phyloP scores from a whole-genome alignment of 2,888 invertebrate genomes.

The Emesis furor region DNA sequence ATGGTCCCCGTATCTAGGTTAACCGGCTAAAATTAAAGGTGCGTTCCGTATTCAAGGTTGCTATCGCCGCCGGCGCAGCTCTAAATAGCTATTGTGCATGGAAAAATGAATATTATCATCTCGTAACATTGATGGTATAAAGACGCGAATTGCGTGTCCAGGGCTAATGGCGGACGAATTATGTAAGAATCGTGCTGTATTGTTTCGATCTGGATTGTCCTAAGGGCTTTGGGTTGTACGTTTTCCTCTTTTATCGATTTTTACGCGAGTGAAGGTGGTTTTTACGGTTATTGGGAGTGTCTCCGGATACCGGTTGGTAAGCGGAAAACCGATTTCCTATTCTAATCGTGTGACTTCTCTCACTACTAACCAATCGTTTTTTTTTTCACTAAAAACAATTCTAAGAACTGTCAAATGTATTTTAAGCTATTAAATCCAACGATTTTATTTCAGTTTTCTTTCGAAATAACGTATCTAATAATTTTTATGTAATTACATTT shows the following conservation, averaged over 20 bases:
- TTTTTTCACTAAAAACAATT: no score
- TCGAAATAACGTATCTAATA: neutral
- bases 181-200: conserved; percentile 89
- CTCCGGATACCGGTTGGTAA: conserved; percentile 84
- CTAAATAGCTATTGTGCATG: conserved; percentile 88
- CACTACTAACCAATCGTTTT: neutral
- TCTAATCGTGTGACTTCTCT: conserved; percentile 19
- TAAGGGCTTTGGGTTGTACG: conserved; percentile 51
- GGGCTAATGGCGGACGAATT: conserved; percentile 87
- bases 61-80: conserved; percentile 88
- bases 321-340: conserved; percentile 74
- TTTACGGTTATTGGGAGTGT: conserved; percentile 77
- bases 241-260: conserved; percentile 67
- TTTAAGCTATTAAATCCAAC: neutral
- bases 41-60: conserved; percentile 91
- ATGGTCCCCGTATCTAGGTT: conserved; percentile 90
- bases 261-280: conserved; percentile 74
- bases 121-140: conserved; percentile 82
- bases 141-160: conserved; percentile 84
- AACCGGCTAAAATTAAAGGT: conserved; percentile 92
- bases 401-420: no score
- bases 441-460: neutral
- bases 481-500: neutral
- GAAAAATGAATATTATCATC: conserved; percentile 84
- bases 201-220: conserved; percentile 84